Evolutionary conservation across 2,797 vertebrate species (phyloP), one percentile per base, ranked within the genome.

Genomic region (Bryconaethiops microstoma): DNA sequence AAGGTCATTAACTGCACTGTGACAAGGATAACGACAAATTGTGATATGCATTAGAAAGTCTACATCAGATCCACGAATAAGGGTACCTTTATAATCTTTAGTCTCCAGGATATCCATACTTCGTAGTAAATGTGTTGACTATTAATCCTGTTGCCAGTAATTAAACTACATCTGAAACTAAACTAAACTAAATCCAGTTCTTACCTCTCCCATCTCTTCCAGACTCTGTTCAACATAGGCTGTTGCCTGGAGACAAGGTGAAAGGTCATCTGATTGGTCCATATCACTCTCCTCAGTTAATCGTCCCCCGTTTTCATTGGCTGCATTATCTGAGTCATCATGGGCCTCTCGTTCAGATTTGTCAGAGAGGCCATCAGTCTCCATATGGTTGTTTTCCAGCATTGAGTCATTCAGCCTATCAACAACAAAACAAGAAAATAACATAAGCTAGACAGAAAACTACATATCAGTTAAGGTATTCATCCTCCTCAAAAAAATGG

Each of bases 171-270:
- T 2, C 0, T 35, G 35, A 35, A 35, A 35, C 35, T 35, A 35
- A 35, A 35, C 4, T 2, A 35, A 35, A 35, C 35, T 35, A 35
- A 35, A 35, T 35, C 35, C 1, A 62, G 13, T 45, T 19, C 82
- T 90, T 91, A 99, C 98, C 95, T 98, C 96, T 59, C 95, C 96
- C 87, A 98, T 96, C 80, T 99, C 98, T 88, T 99, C 97, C 79
- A 92, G 93, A 82, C 88, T 91, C 90, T 99, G 96, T 85, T 97
- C 96, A 55, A 97, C 91, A 0, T 99, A 99, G 5, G 94, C 91
- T 0, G 98, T 98, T 67, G 95, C 96, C 77, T 94, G 94, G 4
- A 93, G 88, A 40, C 85, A 89, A 0, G 88, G 91, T 23, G 91
- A 92, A 73, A 90, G 74, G 13, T 97, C 96, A 78, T 99, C 97